Conservation (phyloP, 37 sponge, comb jelly and placozoan species). For the Geodia barretti region DNA sequence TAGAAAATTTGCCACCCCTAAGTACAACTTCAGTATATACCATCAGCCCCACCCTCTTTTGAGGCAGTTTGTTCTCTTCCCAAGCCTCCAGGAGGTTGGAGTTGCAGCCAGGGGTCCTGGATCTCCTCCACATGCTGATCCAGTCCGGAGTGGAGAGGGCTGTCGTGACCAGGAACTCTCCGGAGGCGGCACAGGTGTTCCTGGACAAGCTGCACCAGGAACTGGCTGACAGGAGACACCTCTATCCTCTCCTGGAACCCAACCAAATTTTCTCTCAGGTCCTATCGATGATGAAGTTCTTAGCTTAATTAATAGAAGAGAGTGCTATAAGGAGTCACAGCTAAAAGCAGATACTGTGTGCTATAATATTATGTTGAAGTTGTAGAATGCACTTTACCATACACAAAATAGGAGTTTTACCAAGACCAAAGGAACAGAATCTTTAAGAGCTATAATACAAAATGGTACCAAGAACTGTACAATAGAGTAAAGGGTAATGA, state of each 20-base stretch:
- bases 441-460: no score
- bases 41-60: neutral
- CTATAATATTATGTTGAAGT: no score
- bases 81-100: conserved; percentile 7
- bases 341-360: no score
- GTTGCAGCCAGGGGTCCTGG: conserved; percentile 60
- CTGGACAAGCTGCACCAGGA: conserved; percentile 28
- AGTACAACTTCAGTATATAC: neutral
- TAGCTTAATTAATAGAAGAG: no score
- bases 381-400: no score
- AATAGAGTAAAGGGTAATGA: no score
- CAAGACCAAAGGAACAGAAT: no score
- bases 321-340: no score
- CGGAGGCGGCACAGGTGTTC: conserved; percentile 28
- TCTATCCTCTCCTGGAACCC: conserved; percentile 11
- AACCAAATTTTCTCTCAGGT: conserved; percentile 63
- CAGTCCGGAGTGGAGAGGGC: conserved; percentile 27
- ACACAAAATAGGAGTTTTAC: no score
- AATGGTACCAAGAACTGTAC: no score
- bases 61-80: neutral
- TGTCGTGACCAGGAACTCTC: conserved; percentile 60
- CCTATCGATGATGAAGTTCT: no score
- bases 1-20: neutral
- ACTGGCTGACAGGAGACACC: neutral
- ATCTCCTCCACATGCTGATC: conserved; percentile 51